A percentile compares a stretch with the other conserved stretches of the same genome.
phyloP scores from a whole-genome alignment of 2,888 invertebrate genomes.

The Beris chalybata region DNA sequence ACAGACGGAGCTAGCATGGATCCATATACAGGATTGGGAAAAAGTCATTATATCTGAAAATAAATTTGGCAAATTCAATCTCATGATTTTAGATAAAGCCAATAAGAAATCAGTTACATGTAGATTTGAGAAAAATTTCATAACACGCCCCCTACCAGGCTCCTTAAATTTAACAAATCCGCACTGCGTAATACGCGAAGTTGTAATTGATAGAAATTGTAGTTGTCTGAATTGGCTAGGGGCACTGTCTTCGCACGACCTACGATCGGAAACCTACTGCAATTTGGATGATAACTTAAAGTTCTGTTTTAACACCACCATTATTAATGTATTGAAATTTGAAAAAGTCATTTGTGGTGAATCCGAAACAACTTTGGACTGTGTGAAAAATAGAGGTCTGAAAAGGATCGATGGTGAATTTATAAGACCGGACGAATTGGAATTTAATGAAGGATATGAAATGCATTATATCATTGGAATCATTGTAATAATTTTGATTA shows the following conservation, averaged over 20 bases:
- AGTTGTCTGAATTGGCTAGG: constrained; percentile 50
- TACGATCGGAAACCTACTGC: constrained; percentile 52
- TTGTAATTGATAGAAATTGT: constrained; percentile 48
- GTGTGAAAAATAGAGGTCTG: constrained; percentile 45
- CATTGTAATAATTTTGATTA: constrained; percentile 35
- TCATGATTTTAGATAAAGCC: constrained; percentile 46
- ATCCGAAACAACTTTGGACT: constrained; percentile 46
- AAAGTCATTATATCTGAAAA: constrained; percentile 49
- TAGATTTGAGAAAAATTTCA: constrained; percentile 50
- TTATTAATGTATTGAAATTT: constrained; percentile 50
- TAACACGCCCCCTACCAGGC: constrained; percentile 46
- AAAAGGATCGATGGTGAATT: constrained; percentile 48
- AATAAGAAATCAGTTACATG: constrained; percentile 43
- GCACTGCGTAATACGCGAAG: constrained; percentile 48
- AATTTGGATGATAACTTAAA: constrained; percentile 44
- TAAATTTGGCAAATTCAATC: constrained; percentile 48
- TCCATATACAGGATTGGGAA: constrained; percentile 48
- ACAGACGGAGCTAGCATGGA: constrained; percentile 48
- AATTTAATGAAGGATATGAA: background rate
- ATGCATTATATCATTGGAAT: constrained; percentile 34
- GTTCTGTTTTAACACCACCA: constrained; percentile 50
- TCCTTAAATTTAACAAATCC: constrained; percentile 50
- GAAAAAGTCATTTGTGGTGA: constrained; percentile 50
- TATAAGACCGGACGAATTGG: constrained; percentile 46
- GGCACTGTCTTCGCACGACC: constrained; percentile 47